Conservation (phyloP, 2,797 vertebrate genomes). For the Crotalus adamanteus region DNA sequence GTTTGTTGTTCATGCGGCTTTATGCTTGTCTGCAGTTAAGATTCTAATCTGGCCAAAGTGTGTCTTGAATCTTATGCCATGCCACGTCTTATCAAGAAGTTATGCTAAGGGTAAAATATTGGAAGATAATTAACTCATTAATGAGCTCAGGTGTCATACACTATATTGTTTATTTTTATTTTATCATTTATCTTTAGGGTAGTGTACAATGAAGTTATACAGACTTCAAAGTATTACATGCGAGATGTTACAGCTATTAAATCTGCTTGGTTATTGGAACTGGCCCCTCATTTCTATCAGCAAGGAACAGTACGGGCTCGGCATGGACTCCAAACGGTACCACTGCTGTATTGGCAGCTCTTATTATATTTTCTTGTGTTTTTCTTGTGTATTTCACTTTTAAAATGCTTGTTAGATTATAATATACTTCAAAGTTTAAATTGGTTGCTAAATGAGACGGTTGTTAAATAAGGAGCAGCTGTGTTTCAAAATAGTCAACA, state of each 20-base stretch:
- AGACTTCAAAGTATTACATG: constrained; percentile 97
- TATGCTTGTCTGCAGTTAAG: background rate
- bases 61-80: background rate
- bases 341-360: constrained; percentile 54
- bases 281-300: constrained; percentile 98
- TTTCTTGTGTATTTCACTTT: background rate
- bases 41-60: background rate
- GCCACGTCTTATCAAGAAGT: background rate
- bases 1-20: background rate
- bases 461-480: background rate
- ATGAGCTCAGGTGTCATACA: background rate
- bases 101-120: background rate
- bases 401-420: background rate
- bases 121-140: background rate
- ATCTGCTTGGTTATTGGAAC: constrained; percentile 91
- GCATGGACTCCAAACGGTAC: constrained; percentile 55
- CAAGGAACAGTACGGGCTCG: constrained; percentile 87
- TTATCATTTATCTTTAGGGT: constrained; percentile 77
- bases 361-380: constrained; percentile 12
- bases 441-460: background rate
- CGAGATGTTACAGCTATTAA: constrained; percentile 96
- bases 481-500: background rate
- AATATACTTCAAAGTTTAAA: background rate
- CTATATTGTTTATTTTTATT: background rate
- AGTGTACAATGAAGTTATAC: constrained; percentile 95